Evolutionary conservation across 2,888 invertebrate species (phyloP), one percentile per base, ranked within the genome.

Genomic region (Parnassius mnemosyne): DNA sequence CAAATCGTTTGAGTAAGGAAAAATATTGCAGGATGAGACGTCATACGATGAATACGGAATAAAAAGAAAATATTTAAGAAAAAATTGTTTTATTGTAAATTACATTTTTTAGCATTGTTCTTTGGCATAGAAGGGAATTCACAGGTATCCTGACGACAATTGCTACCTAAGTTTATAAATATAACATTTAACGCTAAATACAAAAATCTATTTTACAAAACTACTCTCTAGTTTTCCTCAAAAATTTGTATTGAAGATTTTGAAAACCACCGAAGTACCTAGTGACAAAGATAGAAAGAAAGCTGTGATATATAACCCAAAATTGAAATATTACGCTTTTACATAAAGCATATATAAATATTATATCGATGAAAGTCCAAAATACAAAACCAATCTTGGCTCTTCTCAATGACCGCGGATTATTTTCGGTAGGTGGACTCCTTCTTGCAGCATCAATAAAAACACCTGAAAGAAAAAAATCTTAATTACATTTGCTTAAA

Each of bases 301-400:
- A 66, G 9, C 92, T 92, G 68, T 94, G 93, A 57, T 87, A 83
- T 12, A 93, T 66, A 34, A 94, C 92, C 87, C 94, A 92, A 71
- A 89, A 90, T 68, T 92, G 90, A 67, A 93, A 93, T 42, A 89
- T 34, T 57, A 79, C 71, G 64, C 83, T 89, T 11, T 79, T 79
- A 2, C 89, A 73, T 20, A 94, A 73, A 12, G 83, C 79, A 60
- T 92, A 92, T 1, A 87, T 71, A 60, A 92, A 89, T 34, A 92
- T 61, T 41, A 89, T 69, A 61, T 93, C 93, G 64, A 95, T 77
- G 9, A 90, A 34, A 11, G 94, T 93, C 96, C 95, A 96, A 76
- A 95, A 94, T 25, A 93, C 69, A 52, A 95, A 91, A 2, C 94
- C 94, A 60, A 83, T 53, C 69, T 81, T 83, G 0, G 90, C 87